Evolutionary conservation across 2,888 invertebrate species (phyloP), one percentile per base, ranked within the genome.

Genomic region (Ctenicera cuprea): DNA sequence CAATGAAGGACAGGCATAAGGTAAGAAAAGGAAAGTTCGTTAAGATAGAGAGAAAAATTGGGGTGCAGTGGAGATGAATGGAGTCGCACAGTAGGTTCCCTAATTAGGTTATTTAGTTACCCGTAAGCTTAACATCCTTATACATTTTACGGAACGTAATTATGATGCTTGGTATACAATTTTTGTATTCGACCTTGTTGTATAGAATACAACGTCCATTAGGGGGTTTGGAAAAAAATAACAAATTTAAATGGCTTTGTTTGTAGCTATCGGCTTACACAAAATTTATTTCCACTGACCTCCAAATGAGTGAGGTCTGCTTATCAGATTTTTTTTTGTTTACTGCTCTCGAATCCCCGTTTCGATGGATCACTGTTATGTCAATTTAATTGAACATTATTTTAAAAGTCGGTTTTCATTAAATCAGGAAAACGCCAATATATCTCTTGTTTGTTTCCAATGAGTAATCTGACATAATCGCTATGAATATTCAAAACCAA

Each of bases 1-100:
- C 97, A 5, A 97, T 97, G 96, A 93, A 96, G 86, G 97, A 97
- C 85, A 92, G 96, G 81, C 93, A 94, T 84, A 97, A 97, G 92
- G 95, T 93, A 85, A 83, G 85, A 77, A 38, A 71, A 26, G 7
- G 30, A 30, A 8, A n/a, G 16, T 43, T 43, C 33, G 33, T 33
- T 33, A 33, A 33, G 33, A 33, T 33, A 33, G 33, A 33, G 33
- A 33, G 33, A 33, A 33, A 33, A 33, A 33, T 33, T 33, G 7
- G 33, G 5, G 33, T 33, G 33, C 5, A 9, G 8, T 33, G 33
- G 33, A 33, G 33, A 9, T 33, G 33, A 9, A 33, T 33, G 33
- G 33, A 33, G 9, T 33, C 33, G 1, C 33, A 9, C 33, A 33
- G 33, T 9, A 33, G 33, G 8, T 33, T 33, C 33, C 9, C 33